Evolutionary conservation across 2,888 invertebrate genomes (phyloP).

Genomic region (Dryomyza anilis): DNA sequence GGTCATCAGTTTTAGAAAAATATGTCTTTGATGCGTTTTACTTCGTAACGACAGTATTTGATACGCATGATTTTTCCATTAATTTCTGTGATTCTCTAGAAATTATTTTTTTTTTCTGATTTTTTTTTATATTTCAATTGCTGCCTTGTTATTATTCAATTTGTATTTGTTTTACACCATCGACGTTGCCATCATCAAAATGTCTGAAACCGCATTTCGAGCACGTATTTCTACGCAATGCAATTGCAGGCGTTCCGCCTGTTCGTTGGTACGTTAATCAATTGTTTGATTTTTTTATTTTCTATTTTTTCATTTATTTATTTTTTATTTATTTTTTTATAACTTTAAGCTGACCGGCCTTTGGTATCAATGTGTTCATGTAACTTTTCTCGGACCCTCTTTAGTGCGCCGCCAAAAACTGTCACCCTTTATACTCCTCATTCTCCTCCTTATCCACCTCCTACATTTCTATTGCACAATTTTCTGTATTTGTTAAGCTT

Average conservation of each 20-base stretch:
- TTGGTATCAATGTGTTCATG: not conserved
- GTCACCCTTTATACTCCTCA: no score
- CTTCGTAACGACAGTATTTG: no score
- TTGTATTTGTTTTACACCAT: not conserved
- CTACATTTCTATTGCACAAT: no score
- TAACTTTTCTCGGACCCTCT: not conserved
- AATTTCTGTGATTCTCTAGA: no score
- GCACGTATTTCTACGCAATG: slow-evolving; percentile 15
- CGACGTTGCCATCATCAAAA: not conserved
- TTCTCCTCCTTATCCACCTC: not conserved
- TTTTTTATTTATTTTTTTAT: not conserved
- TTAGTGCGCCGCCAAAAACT: not conserved
- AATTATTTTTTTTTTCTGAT: no score
- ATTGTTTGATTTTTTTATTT: not conserved
- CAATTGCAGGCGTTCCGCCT: not conserved
- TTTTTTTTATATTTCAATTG: no score
- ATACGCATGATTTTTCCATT: no score
- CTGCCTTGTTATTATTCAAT: no score
- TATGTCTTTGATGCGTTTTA: no score
- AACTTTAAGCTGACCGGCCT: not conserved
- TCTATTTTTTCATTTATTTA: not conserved
- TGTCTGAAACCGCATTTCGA: not conserved
- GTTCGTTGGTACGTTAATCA: not conserved
- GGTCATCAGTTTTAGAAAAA: no score
- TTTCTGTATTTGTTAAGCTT: not conserved